Percentiles rank a stretch among this genome's conserved stretches.
phyloP scores from a whole-genome alignment of 2,888 invertebrate species.

The Melanophora roralis region DNA sequence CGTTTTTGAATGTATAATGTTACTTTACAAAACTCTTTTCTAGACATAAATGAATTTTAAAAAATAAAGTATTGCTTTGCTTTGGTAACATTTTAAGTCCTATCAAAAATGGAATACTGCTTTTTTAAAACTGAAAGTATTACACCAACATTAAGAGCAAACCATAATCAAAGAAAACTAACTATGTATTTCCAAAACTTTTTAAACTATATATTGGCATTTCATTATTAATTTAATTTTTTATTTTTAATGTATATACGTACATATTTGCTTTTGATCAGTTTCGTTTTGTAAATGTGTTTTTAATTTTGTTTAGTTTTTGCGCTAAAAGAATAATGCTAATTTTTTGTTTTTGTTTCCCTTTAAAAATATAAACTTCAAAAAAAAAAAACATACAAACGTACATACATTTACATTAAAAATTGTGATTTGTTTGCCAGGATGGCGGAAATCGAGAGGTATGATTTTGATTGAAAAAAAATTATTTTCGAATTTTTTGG shows the following conservation, averaged over 20 bases:
- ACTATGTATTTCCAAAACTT: background rate
- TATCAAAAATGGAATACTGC: background rate
- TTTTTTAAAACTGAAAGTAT: constrained; percentile 20
- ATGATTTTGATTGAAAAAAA: constrained; percentile 71
- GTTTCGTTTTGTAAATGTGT: constrained; percentile 5
- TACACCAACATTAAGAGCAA: background rate
- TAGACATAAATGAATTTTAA: background rate
- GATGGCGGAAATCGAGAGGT: constrained; percentile 85
- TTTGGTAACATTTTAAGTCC: constrained; percentile 54
- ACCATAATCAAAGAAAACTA: background rate
- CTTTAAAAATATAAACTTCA: constrained; percentile 50
- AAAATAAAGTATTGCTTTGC: constrained; percentile 52
- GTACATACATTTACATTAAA: constrained; percentile 59
- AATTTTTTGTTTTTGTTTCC: constrained; percentile 65
- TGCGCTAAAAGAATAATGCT: constrained; percentile 58
- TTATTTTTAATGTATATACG: background rate
- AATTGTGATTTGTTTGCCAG: constrained; percentile 79
- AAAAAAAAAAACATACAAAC: constrained; percentile 55
- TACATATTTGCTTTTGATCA: background rate
- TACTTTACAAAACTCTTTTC: background rate
- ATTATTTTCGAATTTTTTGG: constrained; percentile 18
- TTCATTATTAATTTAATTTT: constrained; percentile 18
- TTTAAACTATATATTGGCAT: constrained; percentile 35
- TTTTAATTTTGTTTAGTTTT: constrained; percentile 30
- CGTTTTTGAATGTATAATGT: constrained; percentile 22